Percentiles rank a stretch among this genome's conserved stretches.
Evolutionary conservation across 2,888 invertebrate genomes (phyloP).

Genomic region (Melanostoma scalare): DNA sequence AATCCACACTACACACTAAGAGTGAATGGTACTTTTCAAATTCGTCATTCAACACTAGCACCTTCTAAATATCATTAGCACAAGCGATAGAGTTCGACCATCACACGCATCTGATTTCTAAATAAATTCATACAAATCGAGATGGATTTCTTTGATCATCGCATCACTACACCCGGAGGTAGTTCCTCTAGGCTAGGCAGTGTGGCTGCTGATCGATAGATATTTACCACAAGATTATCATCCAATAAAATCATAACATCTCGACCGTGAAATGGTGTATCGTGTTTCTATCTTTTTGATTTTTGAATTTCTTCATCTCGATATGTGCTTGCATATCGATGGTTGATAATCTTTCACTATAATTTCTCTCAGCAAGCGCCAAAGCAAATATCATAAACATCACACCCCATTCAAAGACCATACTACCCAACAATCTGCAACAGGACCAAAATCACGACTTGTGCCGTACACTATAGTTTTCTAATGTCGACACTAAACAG

Average conservation of each 20-base stretch:
- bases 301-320: too few relatives aligned
- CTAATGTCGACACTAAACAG: not conserved
- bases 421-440: too few relatives aligned
- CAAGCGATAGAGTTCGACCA: not conserved
- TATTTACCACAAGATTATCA: slow-evolving; percentile 56
- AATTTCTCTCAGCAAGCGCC: too few relatives aligned
- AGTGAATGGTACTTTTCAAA: slow-evolving; percentile 31
- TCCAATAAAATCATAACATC: slow-evolving; percentile 50
- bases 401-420: too few relatives aligned
- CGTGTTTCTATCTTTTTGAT: slow-evolving; percentile 26
- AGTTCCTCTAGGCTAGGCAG: slow-evolving; percentile 1
- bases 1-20: not conserved
- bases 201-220: slow-evolving; percentile 46
- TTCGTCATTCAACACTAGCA: slow-evolving; percentile 42
- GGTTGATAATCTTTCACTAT: too few relatives aligned
- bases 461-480: slow-evolving; percentile 4
- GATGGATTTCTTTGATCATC: slow-evolving; percentile 55
- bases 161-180: slow-evolving; percentile 1
- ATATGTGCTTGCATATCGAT: not conserved
- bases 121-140: slow-evolving; percentile 21
- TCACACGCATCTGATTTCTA: slow-evolving; percentile 28
- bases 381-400: not conserved
- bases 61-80: slow-evolving; percentile 23
- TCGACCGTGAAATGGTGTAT: slow-evolving; percentile 34
- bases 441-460: too few relatives aligned